phyloP scores from a whole-genome alignment of 1,140 invertebrate genomes.

The Kradibia gibbosae region DNA sequence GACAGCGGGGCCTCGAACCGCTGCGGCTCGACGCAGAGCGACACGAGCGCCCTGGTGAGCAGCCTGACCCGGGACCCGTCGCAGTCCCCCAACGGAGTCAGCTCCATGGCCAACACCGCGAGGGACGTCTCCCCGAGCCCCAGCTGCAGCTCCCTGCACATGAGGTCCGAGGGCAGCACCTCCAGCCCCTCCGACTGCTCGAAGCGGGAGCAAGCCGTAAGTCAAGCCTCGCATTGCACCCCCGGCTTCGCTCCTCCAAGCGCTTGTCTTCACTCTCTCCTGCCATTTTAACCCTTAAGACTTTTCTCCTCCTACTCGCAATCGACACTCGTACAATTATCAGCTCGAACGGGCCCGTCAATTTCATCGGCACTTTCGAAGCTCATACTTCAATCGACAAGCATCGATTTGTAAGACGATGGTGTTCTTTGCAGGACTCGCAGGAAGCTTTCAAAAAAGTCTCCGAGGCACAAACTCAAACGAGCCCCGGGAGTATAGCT shows the following conservation, averaged over 20 bases:
- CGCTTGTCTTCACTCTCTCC: too few species aligned
- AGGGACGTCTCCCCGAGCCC: slow-evolving; percentile 77
- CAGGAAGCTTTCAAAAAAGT: slow-evolving; percentile 72
- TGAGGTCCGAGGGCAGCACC: slow-evolving; percentile 72
- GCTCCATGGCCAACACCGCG: slow-evolving; percentile 73
- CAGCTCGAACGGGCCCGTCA: too few species aligned
- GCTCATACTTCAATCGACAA: too few species aligned
- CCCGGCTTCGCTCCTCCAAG: too few species aligned
- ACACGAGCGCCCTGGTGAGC: slow-evolving; percentile 79
- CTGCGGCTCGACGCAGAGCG: slow-evolving; percentile 77
- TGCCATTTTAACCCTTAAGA: too few species aligned
- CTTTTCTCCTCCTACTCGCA: too few species aligned
- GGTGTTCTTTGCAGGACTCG: slow-evolving; percentile 59
- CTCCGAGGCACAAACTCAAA: slow-evolving; percentile 84
- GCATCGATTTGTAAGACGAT: too few species aligned
- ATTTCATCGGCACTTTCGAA: too few species aligned
- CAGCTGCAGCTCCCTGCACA: slow-evolving; percentile 75
- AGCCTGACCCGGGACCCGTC: slow-evolving; percentile 77
- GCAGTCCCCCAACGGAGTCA: slow-evolving; percentile 72
- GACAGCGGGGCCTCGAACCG: slow-evolving; percentile 70
- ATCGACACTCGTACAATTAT: too few species aligned
- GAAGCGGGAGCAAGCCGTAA: slow-evolving; percentile 65
- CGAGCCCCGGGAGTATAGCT: slow-evolving; percentile 78
- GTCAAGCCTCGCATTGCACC: too few species aligned
- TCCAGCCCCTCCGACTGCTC: slow-evolving; percentile 73